Conservation (phyloP, 2,888 invertebrate genomes). For the Girardia tigrina region DNA sequence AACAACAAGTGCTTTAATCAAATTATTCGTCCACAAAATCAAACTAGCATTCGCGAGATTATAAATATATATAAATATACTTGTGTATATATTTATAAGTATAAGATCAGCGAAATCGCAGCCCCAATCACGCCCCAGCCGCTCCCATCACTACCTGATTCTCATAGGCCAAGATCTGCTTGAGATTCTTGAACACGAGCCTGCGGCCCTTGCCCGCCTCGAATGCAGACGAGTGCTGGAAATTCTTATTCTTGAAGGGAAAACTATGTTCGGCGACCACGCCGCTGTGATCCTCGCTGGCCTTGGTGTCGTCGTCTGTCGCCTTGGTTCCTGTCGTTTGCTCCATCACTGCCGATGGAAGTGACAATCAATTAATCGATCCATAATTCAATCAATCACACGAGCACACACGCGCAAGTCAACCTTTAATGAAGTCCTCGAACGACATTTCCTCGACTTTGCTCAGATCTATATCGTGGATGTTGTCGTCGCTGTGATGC, state of each 20-base stretch:
- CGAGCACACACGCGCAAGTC: too few relatives aligned
- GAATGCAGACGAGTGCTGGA: constrained; percentile 35
- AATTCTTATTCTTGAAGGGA: constrained; percentile 28
- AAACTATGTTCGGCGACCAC: background rate
- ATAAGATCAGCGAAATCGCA: too few relatives aligned
- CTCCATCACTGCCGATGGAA: background rate
- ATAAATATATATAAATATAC: too few relatives aligned
- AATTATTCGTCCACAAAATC: too few relatives aligned
- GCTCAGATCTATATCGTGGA: constrained; percentile 1
- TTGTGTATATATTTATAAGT: too few relatives aligned
- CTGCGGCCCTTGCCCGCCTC: background rate
- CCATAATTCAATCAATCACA: too few relatives aligned
- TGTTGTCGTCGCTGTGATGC: background rate
- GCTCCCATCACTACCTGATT: background rate
- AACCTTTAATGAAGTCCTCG: background rate
- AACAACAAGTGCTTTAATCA: too few relatives aligned
- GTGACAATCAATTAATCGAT: background rate
- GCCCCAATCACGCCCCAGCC: too few relatives aligned
- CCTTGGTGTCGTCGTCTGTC: background rate
- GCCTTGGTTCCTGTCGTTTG: background rate
- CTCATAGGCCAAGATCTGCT: constrained; percentile 20
- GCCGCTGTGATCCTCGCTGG: background rate
- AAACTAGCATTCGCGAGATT: too few relatives aligned
- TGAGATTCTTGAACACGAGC: constrained; percentile 27
- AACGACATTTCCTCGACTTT: constrained; percentile 19